Conservation (phyloP, 2,888 invertebrate genomes). For the Chesias legatella region DNA sequence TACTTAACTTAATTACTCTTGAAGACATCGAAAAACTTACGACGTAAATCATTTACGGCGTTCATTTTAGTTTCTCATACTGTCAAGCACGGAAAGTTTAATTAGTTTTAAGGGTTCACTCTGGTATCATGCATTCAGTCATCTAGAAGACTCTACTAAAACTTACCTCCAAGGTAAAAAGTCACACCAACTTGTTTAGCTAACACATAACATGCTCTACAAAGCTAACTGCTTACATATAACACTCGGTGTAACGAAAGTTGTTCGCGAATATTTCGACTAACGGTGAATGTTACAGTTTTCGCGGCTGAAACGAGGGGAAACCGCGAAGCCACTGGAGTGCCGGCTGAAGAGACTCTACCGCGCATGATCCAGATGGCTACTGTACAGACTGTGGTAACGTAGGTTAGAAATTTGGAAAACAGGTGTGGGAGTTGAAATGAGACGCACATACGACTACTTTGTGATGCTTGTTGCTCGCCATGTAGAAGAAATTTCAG, state of each 20-base stretch:
- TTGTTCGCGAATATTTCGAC: conserved; percentile 40
- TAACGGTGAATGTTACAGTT: conserved; percentile 4
- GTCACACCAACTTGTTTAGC: conserved; percentile 62
- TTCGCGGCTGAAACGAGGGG: conserved; percentile 36
- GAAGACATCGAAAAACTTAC: conserved; percentile 9
- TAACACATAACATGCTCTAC: conserved; percentile 72
- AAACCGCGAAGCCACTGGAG: conserved; percentile 55
- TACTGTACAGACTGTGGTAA: background rate
- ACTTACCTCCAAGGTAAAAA: conserved; percentile 59
- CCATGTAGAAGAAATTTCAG: too few species aligned
- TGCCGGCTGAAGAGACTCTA: conserved; percentile 28
- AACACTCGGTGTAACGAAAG: conserved; percentile 58
- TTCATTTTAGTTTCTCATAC: conserved; percentile 13
- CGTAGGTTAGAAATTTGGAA: too few species aligned
- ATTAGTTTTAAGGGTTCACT: conserved; percentile 3
- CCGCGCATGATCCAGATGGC: conserved; percentile 40
- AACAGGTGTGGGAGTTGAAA: too few species aligned
- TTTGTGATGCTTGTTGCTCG: too few species aligned
- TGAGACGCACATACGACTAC: too few species aligned
- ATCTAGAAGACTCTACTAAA: conserved; percentile 48
- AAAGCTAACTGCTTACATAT: conserved; percentile 66
- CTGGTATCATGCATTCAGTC: conserved; percentile 37
- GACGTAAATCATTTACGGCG: conserved; percentile 11
- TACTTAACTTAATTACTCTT: too few species aligned
- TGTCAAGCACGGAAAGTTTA: conserved; percentile 11